A percentile compares a stretch with the other conserved stretches of the same genome.
Conservation (phyloP, 2,113 vertebrate genomes). For the Zootoca vivipara region DNA sequence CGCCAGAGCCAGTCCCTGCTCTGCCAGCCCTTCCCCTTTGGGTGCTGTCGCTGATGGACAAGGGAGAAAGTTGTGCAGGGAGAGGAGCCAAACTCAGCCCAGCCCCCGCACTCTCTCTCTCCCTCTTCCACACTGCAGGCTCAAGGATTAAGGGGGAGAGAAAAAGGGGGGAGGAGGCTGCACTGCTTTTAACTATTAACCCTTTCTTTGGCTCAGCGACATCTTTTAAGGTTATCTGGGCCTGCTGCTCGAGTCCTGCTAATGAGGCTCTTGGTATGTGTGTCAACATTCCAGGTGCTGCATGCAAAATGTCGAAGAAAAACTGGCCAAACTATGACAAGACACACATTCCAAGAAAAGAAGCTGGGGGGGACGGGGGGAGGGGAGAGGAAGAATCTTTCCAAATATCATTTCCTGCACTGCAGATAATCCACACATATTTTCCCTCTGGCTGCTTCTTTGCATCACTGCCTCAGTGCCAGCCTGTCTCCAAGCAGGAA, state of each 20-base stretch:
- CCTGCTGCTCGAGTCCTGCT: background rate
- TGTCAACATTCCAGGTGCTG: background rate
- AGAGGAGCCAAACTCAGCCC: constrained; percentile 24
- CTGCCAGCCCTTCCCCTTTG: constrained; percentile 15
- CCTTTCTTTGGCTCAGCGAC: background rate
- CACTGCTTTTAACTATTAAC: constrained; percentile 17
- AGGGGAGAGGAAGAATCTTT: constrained; percentile 44
- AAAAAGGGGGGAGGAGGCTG: constrained; percentile 33
- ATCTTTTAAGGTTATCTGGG: background rate
- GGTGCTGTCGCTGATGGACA: background rate
- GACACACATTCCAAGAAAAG: background rate
- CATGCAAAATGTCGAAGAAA: background rate
- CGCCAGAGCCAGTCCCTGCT: background rate
- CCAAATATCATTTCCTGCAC: background rate
- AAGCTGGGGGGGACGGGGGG: background rate
- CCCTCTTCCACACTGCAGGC: constrained; percentile 46
- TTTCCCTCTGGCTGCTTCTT: background rate
- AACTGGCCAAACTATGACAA: background rate
- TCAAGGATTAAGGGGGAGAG: constrained; percentile 65
- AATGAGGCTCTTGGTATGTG: background rate
- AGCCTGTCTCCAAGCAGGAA: constrained; percentile 6
- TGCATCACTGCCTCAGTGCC: background rate
- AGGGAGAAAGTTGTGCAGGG: constrained; percentile 39
- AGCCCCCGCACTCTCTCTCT: constrained; percentile 55
- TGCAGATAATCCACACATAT: constrained; percentile 6